Base-by-base conservation (phyloP, 2,113 vertebrate genomes). In the Polyodon spathula region DNA sequence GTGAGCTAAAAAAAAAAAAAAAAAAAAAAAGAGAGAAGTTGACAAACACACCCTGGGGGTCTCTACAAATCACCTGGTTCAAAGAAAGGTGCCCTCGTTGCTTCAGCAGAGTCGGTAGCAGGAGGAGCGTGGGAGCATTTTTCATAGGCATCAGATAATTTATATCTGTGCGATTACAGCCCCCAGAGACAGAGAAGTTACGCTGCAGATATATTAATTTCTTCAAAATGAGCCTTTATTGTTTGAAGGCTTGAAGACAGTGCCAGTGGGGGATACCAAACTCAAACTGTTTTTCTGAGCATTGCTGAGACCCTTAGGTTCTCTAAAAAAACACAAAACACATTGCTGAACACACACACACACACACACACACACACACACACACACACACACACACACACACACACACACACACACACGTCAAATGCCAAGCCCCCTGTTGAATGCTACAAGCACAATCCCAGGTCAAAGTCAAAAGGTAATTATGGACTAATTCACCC, bases 181-280 rank as follows among this genome's bases (percentile, higher is more conserved):
- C 54, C 2, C 62, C 59, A 58, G 43, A 72, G 64, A 68, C 64
- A 56, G 59, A 6, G 60, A 58, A 58, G 73, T 60, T 67, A 46
- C 63, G 62, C 56, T 40, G 66, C 74, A 46, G 58, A 71, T 70
- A 61, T 61, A 69, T 54, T 67, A 46, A 70, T 74, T 76, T 69
- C 66, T 75, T 66, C 66, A 59, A 37, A 0, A 4, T 11, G 57
- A 68, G 75, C 67, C 70, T 58, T 62, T 63, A 38, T 66, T 63
- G 56, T 65, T 6, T 52, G 63, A 6, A 0, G 54, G 67, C 51
- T 27, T 27, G 27, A 27, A 27, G 27, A 62, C 54, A 64, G 5
- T 52, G 63, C 8, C 0, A 63, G 54, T 62, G 7, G 0, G 15
- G 54, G 58, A 59, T 27, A 5, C 2, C 16, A 37, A 48, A 42